A percentile compares a stretch with the other conserved stretches of the same genome.
phyloP scores from a whole-genome alignment of 2,888 invertebrate genomes.

The Lysandra bellargus region DNA sequence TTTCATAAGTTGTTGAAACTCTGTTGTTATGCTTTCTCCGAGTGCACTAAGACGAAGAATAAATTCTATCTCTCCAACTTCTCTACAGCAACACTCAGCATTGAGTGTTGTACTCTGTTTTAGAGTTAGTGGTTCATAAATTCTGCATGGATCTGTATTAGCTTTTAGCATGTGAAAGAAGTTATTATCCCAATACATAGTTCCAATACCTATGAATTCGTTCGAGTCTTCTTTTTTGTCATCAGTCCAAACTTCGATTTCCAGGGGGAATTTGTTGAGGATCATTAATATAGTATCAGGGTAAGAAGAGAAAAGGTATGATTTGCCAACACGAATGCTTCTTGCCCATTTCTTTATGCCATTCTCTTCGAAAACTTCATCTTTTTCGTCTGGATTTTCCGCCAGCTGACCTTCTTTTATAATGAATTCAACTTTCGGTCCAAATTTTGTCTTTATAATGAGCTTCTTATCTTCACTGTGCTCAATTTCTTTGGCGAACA shows the following conservation, averaged over 20 bases:
- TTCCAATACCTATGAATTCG: constrained; percentile 68
- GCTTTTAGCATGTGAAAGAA: constrained; percentile 75
- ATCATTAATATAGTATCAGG: constrained; percentile 68
- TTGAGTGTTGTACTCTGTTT: constrained; percentile 56
- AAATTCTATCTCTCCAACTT: constrained; percentile 67
- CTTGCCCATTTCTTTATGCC: constrained; percentile 63
- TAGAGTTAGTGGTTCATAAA: constrained; percentile 58
- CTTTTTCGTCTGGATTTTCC: constrained; percentile 50
- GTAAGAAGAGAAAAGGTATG: constrained; percentile 74
- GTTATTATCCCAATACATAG: constrained; percentile 69
- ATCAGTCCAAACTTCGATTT: constrained; percentile 73
- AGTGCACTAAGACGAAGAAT: constrained; percentile 74
- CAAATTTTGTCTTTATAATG: constrained; percentile 71
- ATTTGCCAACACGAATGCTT: constrained; percentile 75
- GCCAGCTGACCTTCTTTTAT: constrained; percentile 72
- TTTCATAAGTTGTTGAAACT: constrained; percentile 67
- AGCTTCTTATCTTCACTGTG: constrained; percentile 66
- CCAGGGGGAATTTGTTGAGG: constrained; percentile 71
- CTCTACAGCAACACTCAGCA: constrained; percentile 62
- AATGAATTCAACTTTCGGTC: constrained; percentile 72
- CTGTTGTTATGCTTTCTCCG: constrained; percentile 71
- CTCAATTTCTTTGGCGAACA: constrained; percentile 56
- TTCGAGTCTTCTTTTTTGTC: constrained; percentile 57
- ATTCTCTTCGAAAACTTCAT: constrained; percentile 59
- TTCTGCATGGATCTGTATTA: constrained; percentile 56